Base-by-base conservation (phyloP, 2,888 invertebrate genomes). In the Brachyptera putata region DNA sequence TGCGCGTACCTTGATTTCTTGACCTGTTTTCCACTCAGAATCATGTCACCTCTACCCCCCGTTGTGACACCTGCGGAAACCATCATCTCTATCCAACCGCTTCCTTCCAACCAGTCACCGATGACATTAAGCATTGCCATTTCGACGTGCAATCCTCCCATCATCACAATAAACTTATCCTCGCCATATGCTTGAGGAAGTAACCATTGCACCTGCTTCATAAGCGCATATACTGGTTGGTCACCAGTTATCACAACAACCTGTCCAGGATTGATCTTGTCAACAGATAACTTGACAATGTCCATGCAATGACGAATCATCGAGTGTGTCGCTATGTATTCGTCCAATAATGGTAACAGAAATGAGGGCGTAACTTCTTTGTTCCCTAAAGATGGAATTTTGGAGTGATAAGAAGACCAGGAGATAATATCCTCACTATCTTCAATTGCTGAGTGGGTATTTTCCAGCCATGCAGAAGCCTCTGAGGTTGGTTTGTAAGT, bases 111-210 rank as follows among this genome's bases (percentile, higher is more conserved):
- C 41, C 63, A 59, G 39, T 60, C 58, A 9, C 69, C 69, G 14
- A 69, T 26, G 2, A 65, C 60, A 49, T 63, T 67, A 58, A 68
- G 57, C 14, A 64, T 60, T 11, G 68, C 67, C 65, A 69, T 67
- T 55, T 70, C 69, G 50, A 67, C 69, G 59, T 71, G 70, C 34
- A 71, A 61, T 24, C 70, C 70, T 7, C 69, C 70, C 48, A 71
- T 62, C 65, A 70, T 66, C 2, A 70, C 61, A 13, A 70, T 62
- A 56, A 66, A 62, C 22, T 64, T 62, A 9, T 67, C 61, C 56
- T 70, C 68, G 3, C 68, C 69, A 61, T 66, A 65, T n/a, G 24
- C n/a, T 1, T 69, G 62, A 13, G 68, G 69, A 62, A 64, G 69
- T 3, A 61, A 48, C 69, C 69, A 69, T 62, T 71, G 70, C 1